Percentiles rank a stretch among this genome's conserved stretches.
phyloP scores from a whole-genome alignment of 64 coral and sea anemone species.

The Porites lutea region DNA sequence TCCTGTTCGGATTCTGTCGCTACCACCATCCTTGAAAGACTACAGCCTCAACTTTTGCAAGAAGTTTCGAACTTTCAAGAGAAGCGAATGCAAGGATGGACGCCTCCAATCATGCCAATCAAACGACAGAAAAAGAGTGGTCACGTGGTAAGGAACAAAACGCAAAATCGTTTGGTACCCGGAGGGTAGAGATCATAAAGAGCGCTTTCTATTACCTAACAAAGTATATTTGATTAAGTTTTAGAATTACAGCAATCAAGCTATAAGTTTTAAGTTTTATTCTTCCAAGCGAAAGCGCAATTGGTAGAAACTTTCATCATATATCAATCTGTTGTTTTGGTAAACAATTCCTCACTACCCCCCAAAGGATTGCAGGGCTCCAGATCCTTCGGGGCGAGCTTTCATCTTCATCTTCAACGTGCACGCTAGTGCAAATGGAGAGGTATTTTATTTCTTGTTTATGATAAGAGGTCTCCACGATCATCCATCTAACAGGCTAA shows the following conservation, averaged over 20 bases:
- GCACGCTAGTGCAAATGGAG: not conserved
- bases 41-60: not conserved
- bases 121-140: not conserved
- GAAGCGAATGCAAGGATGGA: not conserved
- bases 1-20: conserved; percentile 50
- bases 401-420: not conserved
- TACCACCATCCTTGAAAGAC: conserved; percentile 30
- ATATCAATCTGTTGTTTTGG: not conserved
- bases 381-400: not conserved
- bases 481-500: not conserved
- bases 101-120: conserved; percentile 36
- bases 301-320: not conserved
- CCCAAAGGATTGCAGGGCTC: not conserved
- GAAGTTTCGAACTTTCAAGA: not conserved
- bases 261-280: too few species aligned
- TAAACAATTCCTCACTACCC: not conserved
- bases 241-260: too few species aligned
- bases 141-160: not conserved
- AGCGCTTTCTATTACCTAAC: not conserved
- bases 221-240: not conserved
- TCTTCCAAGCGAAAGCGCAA: too few species aligned
- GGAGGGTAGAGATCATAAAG: not conserved
- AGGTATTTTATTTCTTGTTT: not conserved
- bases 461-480: not conserved
- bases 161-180: not conserved